phyloP scores from a whole-genome alignment of 37 sponge, comb jelly and placozoan genomes.

The Agelas oroides region DNA sequence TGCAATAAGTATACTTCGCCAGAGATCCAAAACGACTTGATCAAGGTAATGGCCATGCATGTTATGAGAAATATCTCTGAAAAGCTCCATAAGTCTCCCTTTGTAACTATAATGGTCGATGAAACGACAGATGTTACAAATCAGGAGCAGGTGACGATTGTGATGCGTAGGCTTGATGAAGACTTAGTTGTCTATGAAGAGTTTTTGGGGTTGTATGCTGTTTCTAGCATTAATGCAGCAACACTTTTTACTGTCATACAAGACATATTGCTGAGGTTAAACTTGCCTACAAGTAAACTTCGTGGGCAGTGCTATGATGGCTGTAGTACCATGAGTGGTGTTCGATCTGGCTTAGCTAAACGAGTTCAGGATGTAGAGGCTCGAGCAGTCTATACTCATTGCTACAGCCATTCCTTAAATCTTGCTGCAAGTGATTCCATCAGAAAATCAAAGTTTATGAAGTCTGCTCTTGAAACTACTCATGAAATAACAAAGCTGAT shows the following conservation, averaged over 20 bases:
- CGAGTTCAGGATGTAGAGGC: constrained; percentile 37
- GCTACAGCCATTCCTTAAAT: constrained; percentile 72
- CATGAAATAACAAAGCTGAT: constrained; percentile 63
- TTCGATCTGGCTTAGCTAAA: constrained; percentile 53
- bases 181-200: constrained; percentile 67
- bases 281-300: constrained; percentile 25
- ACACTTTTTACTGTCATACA: constrained; percentile 39
- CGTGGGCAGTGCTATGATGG: constrained; percentile 78
- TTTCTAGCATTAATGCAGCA: constrained; percentile 52
- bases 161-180: constrained; percentile 25
- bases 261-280: constrained; percentile 16
- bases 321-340: constrained; percentile 18
- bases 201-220: constrained; percentile 60
- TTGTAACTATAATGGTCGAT: constrained; percentile 52
- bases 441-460: constrained; percentile 49
- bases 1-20: constrained; percentile 42
- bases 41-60: constrained; percentile 32
- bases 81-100: constrained; percentile 38
- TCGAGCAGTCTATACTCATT: constrained; percentile 53
- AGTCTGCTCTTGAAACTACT: constrained; percentile 31
- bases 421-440: constrained; percentile 63
- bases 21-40: constrained; percentile 27
- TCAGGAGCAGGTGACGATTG: constrained; percentile 45
- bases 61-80: constrained; percentile 20
- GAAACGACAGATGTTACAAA: constrained; percentile 58